A percentile compares a stretch with the other conserved stretches of the same genome.
Evolutionary conservation across 2,888 invertebrate species (phyloP).

Genomic region (Lapara coniferarum): DNA sequence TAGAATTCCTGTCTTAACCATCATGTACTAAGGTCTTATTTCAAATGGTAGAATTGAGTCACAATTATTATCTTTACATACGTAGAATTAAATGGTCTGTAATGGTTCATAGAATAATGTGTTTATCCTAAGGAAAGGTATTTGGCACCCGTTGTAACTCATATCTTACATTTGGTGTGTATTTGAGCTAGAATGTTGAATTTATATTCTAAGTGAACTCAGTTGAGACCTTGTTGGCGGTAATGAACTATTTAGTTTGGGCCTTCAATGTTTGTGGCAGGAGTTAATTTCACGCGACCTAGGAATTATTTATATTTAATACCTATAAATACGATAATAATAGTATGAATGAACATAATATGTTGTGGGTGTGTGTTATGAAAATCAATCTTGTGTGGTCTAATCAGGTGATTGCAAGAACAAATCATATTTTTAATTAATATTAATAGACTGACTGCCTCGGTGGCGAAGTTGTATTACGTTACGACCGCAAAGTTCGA

Average conservation of each 20-base stretch:
- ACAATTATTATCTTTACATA: constrained; percentile 50
- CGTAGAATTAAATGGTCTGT: constrained; percentile 47
- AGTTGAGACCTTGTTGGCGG: too few species aligned
- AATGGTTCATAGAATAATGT: constrained; percentile 40
- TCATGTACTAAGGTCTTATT: constrained; percentile 19
- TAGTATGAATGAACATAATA: too few species aligned
- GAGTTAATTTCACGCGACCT: not conserved
- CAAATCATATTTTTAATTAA: too few species aligned
- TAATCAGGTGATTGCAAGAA: too few species aligned
- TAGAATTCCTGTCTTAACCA: constrained; percentile 34
- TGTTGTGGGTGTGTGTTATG: too few species aligned
- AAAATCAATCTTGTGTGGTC: too few species aligned
- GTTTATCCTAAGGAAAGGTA: constrained; percentile 40
- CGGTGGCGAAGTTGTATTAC: too few species aligned
- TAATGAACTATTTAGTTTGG: not conserved
- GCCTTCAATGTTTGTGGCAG: not conserved
- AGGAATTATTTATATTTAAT: not conserved
- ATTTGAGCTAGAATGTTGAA: constrained; percentile 8
- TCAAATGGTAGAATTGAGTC: constrained; percentile 27
- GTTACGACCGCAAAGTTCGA: too few species aligned
- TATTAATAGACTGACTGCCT: too few species aligned
- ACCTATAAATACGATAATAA: too few species aligned
- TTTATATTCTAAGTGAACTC: not conserved
- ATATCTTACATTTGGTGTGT: constrained; percentile 12
- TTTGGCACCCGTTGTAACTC: constrained; percentile 19